Evolutionary conservation across 2,888 invertebrate species (phyloP).

Genomic region (Ectemnius continuus): DNA sequence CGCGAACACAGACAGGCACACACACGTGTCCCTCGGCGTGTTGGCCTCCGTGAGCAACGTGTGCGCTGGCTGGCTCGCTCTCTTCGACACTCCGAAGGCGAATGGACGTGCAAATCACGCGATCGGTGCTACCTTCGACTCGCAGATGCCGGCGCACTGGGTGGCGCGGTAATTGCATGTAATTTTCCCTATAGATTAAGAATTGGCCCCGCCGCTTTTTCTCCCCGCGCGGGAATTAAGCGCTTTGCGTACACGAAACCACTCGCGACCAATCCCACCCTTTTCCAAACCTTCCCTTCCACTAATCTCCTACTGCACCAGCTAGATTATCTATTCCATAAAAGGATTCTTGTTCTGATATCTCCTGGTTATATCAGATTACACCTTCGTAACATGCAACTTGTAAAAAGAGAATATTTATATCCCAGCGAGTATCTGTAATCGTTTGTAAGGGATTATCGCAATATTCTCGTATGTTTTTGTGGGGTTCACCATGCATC

Average conservation of each 20-base stretch:
- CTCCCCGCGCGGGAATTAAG: conserved; percentile 49
- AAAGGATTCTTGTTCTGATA: too few species aligned
- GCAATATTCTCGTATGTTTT: too few species aligned
- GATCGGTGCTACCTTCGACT: conserved; percentile 61
- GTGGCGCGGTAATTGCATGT: conserved; percentile 65
- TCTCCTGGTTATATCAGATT: too few species aligned
- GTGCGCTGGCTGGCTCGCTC: conserved; percentile 18
- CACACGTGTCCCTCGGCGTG: not conserved
- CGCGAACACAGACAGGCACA: not conserved
- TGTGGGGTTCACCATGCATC: too few species aligned
- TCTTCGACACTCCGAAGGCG: conserved; percentile 51
- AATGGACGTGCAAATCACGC: conserved; percentile 61
- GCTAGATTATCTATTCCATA: too few species aligned
- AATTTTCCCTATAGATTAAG: conserved; percentile 66
- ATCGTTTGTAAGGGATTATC: too few species aligned
- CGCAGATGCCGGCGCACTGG: conserved; percentile 63
- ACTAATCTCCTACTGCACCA: not conserved
- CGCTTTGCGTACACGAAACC: conserved; percentile 47
- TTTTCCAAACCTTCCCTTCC: conserved; percentile 26
- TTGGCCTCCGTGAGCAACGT: not conserved
- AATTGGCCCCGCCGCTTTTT: conserved; percentile 45
- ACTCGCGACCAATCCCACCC: not conserved
- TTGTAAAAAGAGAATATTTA: too few species aligned
- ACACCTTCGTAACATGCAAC: too few species aligned
- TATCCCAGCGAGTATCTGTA: too few species aligned